Base-by-base conservation (phyloP, 2,888 invertebrate genomes). In the Coecobrya sp. region DNA sequence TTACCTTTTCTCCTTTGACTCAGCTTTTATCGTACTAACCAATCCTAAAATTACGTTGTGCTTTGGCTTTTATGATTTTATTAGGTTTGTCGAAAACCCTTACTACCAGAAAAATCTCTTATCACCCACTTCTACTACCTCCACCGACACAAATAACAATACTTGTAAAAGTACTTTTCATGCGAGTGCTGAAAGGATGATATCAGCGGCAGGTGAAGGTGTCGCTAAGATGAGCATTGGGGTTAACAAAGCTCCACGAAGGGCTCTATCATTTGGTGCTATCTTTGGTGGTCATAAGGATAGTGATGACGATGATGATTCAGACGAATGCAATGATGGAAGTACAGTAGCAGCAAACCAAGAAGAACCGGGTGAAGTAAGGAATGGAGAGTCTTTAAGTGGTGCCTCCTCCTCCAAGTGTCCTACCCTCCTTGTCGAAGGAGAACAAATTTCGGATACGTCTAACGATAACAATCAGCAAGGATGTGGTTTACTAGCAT, bases 401-500 rank as follows among this genome's bases (percentile, higher is more conserved):
- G n/a, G n/a, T n/a, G n/a, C 25, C 73, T 59, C 59, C 7, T 19
- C 49, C 59, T 22, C 19, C 59, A 19, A 0, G 2, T 27, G 36
- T 68, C 36, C 68, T 1, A 68, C 30, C 13, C 13, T 36, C 13
- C 16, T 36, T 30, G 42, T 45, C 27, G 10, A 22, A 0, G 45
- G 73, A 45, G 73, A 45, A 42, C 42, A 45, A 45, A 11, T 45
- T 25, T 65, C 65, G 7, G 27, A 7, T 27, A 65, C 10, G 45
- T 0, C 5, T 45, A 4, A 22, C n/a, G 68, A 68, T 16, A 4
- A 76, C n/a, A n/a, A 11, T 42, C 73, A 45, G 13, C 76, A 45
- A 42, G 76, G 76, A 45, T 76, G 76, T 76, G 76, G 76, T 11
- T 42, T 76, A 4, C 30, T 76, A 11, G 81, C 55, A 5, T 22